phyloP scores from a whole-genome alignment of 1,140 invertebrate genomes.

The Papilio aristodemus region DNA sequence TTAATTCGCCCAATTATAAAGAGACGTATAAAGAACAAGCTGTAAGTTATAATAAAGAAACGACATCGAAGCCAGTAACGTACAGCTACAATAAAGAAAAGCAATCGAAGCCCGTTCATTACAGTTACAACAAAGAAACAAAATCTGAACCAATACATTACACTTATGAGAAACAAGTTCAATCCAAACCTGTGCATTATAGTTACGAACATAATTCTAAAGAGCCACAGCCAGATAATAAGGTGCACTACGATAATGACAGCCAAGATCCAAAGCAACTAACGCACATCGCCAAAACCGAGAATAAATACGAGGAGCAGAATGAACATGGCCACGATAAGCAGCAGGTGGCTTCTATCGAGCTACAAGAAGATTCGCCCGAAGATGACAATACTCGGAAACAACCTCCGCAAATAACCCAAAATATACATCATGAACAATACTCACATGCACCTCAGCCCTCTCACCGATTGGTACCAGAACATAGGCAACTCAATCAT shows the following conservation, averaged over 20 bases:
- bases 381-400: conserved; percentile 33
- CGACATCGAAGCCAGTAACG: conserved; percentile 56
- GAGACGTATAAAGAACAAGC: conserved; percentile 65
- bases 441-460: not conserved
- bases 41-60: conserved; percentile 67
- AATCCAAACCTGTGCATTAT: conserved; percentile 41
- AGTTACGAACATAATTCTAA: conserved; percentile 43
- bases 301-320: conserved; percentile 47
- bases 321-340: conserved; percentile 35
- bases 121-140: conserved; percentile 50
- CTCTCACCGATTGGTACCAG: conserved; percentile 28
- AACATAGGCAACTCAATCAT: conserved; percentile 35
- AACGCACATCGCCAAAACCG: conserved; percentile 56
- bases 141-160: conserved; percentile 47
- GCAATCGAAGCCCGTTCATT: conserved; percentile 51
- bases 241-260: conserved; percentile 48
- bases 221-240: conserved; percentile 49
- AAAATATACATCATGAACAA: conserved; percentile 24
- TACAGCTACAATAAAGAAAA: conserved; percentile 60
- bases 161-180: conserved; percentile 46
- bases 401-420: not conserved
- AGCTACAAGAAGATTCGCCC: conserved; percentile 35
- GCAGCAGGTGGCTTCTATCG: conserved; percentile 38
- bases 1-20: conserved; percentile 65
- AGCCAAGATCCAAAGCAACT: conserved; percentile 54